Evolutionary conservation across 1,140 invertebrate genomes (phyloP), one percentile per base, ranked within the genome.

Genomic region (Schlechtendalia chinensis): DNA sequence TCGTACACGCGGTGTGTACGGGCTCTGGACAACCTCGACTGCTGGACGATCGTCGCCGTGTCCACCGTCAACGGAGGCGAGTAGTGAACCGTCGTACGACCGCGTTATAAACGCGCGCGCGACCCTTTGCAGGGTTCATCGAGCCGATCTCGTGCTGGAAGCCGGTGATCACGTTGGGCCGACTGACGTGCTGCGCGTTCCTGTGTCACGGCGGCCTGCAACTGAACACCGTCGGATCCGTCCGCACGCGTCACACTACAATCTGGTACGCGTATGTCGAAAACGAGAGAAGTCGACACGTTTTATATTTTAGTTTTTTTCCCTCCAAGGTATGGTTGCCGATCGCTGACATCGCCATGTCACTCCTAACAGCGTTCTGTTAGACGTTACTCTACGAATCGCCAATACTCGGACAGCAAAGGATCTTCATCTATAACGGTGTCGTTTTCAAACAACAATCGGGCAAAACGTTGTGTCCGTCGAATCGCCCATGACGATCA

Each of bases 1-100:
- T n/a, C n/a, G n/a, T n/a, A n/a, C n/a, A n/a, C n/a, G n/a, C n/a
- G n/a, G n/a, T n/a, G n/a, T n/a, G n/a, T n/a, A n/a, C n/a, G n/a
- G n/a, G n/a, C n/a, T n/a, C n/a, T n/a, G n/a, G n/a, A n/a, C n/a
- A n/a, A n/a, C n/a, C n/a, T n/a, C n/a, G n/a, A n/a, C n/a, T n/a
- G 90, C 0, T 93, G 92, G 92, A 86, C 93, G 54, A 87, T 93
- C 8, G 87, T 92, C 82, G 90, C 90, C 1, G 92, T 91, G 83
- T 88, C 90, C 77, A 92, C 91, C 79, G 90, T 90, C 16, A 90
- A 91, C 84, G 91, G 91, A 86, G 90, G 91, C 90, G 84, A 84
- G 8, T 39, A 8, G 32, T 39, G n/a, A n/a, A n/a, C n/a, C n/a
- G n/a, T n/a, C n/a, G n/a, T n/a, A n/a, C n/a, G n/a, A n/a, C n/a